A percentile compares a stretch with the other conserved stretches of the same genome.
Conservation (phyloP, 2,113 vertebrate genomes). For the Apteryx mantelli region DNA sequence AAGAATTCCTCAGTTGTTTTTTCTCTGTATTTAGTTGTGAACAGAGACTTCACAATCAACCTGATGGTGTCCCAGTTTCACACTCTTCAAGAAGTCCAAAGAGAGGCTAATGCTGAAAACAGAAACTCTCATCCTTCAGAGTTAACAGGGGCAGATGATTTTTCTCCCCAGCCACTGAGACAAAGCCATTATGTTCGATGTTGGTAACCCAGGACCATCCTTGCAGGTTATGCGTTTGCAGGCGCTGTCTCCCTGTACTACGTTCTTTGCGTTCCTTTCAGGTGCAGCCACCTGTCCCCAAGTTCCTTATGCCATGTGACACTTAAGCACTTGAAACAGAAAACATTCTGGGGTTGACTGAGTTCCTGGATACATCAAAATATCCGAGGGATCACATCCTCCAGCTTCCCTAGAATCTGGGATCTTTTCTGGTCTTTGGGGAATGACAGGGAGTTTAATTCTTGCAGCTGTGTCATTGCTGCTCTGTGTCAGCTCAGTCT, state of each 20-base stretch:
- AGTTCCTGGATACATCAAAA: not conserved
- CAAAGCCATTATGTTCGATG: fast-evolving
- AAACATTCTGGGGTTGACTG: not conserved
- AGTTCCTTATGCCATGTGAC: not conserved
- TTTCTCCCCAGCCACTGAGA: not conserved
- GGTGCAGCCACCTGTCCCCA: not conserved
- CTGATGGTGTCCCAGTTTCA: not conserved
- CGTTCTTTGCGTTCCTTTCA: not conserved
- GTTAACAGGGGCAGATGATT: not conserved
- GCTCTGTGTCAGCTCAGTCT: not conserved
- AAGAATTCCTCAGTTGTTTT: not conserved
- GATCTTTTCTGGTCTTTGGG: not conserved
- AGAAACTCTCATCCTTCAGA: not conserved
- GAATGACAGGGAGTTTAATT: not conserved
- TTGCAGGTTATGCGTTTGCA: not conserved
- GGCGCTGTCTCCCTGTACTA: not conserved
- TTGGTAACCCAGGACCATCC: not conserved
- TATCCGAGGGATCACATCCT: not conserved
- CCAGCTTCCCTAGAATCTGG: not conserved
- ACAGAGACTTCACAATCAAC: not conserved
- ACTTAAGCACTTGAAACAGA: not conserved
- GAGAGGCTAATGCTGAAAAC: not conserved
- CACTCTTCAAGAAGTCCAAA: not conserved
- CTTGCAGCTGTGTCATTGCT: not conserved
- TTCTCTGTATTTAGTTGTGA: not conserved